Evolutionary conservation across 2,113 vertebrate genomes (phyloP).

Genomic region (Tilapia sparmanii): DNA sequence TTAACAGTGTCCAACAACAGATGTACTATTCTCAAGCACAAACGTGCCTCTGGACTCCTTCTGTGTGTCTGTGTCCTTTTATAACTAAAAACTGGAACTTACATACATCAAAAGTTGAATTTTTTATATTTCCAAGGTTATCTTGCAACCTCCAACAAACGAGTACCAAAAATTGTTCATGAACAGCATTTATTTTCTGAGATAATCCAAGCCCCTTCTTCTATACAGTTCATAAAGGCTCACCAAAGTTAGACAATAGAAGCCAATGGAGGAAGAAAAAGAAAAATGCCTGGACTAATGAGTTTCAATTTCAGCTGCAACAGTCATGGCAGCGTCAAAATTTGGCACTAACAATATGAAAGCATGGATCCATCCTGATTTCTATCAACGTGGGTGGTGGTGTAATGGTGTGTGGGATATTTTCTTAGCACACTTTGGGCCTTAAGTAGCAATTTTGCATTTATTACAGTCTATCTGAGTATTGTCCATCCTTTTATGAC

Average conservation of each 20-base stretch:
- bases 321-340: neutral
- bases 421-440: fast-evolving
- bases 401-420: neutral
- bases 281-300: neutral
- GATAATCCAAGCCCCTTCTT: neutral
- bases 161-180: neutral
- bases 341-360: neutral
- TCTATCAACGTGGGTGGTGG: neutral
- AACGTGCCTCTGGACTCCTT: neutral
- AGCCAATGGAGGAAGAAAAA: neutral
- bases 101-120: neutral
- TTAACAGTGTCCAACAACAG: constrained; percentile 14
- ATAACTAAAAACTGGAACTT: neutral
- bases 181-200: neutral
- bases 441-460: no score
- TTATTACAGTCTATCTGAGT: neutral
- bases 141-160: neutral
- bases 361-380: neutral
- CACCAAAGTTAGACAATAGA: neutral
- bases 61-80: neutral
- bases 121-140: neutral
- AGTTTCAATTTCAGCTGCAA: neutral
- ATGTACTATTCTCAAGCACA: constrained; percentile 37
- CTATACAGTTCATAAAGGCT: neutral
- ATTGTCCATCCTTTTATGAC: neutral